These are phyloP conservation scores for Micropterix aruncella DNA, from an alignment of 2,888 invertebrate species.

Conservation along the genomic window DNA sequence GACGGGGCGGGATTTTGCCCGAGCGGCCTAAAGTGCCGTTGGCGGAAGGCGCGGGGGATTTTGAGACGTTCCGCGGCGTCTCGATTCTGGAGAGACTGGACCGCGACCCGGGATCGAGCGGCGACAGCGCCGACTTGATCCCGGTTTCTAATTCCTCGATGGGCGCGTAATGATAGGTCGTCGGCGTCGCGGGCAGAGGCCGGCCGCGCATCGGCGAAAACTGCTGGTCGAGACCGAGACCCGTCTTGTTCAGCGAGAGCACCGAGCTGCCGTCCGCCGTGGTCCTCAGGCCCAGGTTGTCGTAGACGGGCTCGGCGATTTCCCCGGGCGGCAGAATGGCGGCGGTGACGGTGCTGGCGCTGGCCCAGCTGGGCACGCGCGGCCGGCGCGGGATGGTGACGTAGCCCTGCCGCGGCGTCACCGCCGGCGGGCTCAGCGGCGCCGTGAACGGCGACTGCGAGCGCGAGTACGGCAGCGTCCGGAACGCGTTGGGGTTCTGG, in stretches of 20 bases:
- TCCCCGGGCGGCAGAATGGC: slow-evolving; percentile 35
- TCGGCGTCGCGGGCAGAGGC: slow-evolving; percentile 50
- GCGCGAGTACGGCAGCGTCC: slow-evolving; percentile 66
- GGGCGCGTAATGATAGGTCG: slow-evolving; percentile 31
- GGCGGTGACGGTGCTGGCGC: slow-evolving; percentile 37
- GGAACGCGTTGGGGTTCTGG: slow-evolving; percentile 52
- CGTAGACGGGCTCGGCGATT: slow-evolving; percentile 66
- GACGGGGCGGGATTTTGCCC: slow-evolving; percentile 69
- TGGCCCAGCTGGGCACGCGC: slow-evolving; percentile 69
- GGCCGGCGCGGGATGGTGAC: slow-evolving; percentile 78
- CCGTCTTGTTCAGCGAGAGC: slow-evolving; percentile 61
- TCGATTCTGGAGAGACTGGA: slow-evolving; percentile 13
- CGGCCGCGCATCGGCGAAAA: slow-evolving; percentile 47
- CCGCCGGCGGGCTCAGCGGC: slow-evolving; percentile 44
- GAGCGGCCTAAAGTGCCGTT: slow-evolving; percentile 32
- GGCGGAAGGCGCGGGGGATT: slow-evolving; percentile 13
- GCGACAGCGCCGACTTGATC: slow-evolving; percentile 34
- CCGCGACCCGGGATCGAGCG: slow-evolving; percentile 29
- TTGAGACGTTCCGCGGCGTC: slow-evolving; percentile 18
- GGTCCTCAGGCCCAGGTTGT: slow-evolving; percentile 71
- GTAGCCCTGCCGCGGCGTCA: slow-evolving; percentile 65
- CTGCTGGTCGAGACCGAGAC: slow-evolving; percentile 35
- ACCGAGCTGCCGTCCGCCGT: slow-evolving; percentile 79
- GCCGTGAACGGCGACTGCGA: slow-evolving; percentile 67
- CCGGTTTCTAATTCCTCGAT: slow-evolving; percentile 40